Evolutionary conservation across 2,888 invertebrate species (phyloP), one percentile per base, ranked within the genome.

Genomic region (Kuschelorhynchus macadamiae): DNA sequence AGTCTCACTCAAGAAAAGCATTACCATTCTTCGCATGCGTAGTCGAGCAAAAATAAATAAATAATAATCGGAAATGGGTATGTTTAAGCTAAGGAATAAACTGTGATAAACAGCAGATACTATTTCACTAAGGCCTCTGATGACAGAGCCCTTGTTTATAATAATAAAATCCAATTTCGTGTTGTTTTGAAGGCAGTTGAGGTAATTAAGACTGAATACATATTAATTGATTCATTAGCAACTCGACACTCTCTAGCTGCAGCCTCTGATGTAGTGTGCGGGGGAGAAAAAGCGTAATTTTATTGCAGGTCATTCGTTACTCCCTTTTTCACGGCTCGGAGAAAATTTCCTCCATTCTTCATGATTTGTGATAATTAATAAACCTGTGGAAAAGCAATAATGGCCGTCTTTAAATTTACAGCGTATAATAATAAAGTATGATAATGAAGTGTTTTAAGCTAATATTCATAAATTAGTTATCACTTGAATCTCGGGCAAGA

Each of bases 401-500:
- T 67, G 70, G 67, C 62, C 63, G 70, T 63, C 63, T 67, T 70
- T 70, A 70, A 67, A 67, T 67, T 70, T 70, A 70, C 62, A 66
- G 70, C 62, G 70, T 70, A 67, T 61, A 66, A 66, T 70, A 70
- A 70, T 70, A 67, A n/a, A n/a, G n/a, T n/a, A n/a, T n/a, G n/a
- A n/a, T n/a, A n/a, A n/a, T n/a, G n/a, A n/a, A n/a, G n/a, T n/a
- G n/a, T n/a, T n/a, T n/a, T n/a, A n/a, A n/a, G n/a, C n/a, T n/a
- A n/a, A n/a, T n/a, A n/a, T n/a, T n/a, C n/a, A n/a, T n/a, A n/a
- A n/a, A n/a, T n/a, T n/a, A n/a, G n/a, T n/a, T n/a, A n/a, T n/a
- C n/a, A n/a, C n/a, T n/a, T n/a, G n/a, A n/a, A n/a, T n/a, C n/a
- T n/a, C n/a, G n/a, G n/a, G n/a, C n/a, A n/a, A n/a, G n/a, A n/a